Evolutionary conservation across 2,113 vertebrate species (phyloP), one percentile per base, ranked within the genome.

Genomic region (Nesoenas mayeri): DNA sequence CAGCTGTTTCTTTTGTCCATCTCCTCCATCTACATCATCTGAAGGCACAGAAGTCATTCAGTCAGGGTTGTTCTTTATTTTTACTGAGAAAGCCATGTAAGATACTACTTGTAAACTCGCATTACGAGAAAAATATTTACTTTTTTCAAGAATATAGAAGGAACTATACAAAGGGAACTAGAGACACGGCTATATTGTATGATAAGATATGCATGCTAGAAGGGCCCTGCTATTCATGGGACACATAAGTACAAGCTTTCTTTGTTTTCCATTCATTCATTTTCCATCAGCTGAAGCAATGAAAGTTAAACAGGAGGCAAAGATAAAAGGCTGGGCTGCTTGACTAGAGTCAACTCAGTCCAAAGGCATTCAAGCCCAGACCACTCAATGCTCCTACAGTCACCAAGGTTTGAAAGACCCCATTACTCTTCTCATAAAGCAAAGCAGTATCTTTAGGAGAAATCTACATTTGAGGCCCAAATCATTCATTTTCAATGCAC

Each of bases 1-100:
- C 7, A 98, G 97, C 77, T 99, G 99, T 75, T 99, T 99, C 97
- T 99, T 99, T 97, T 99, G 99, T 82, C 98, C 98, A 81, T 99
- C 99, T 44, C 97, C 97, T 85, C 97, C 96, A 82, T 99, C 99
- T 18, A 93, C 32, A 0, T 99, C 99, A 96, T 99, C 99, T 99
- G 97, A 89, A 97, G 65, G 24, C 70, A 96, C 36, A 95, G 85
- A 97, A 24, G 70, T 61, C 42, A 84, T 88, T 91, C 64, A 34
- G 50, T 75, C 28, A 93, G 40, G 10, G 12, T 31, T 72, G 26
- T 15, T 79, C 32, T 32, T 36, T 73, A 54, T 24, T 58, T 42
- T 29, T 61, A 66, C 42, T 13, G 0, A 82, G 40, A 66, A 85
- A 70, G 19, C 5, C 53, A 70, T 6, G 9, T 44, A 72, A 91